These are phyloP conservation scores for Pseudolycoriella hygida DNA, from an alignment of 2,888 invertebrate genomes.

Conservation along the genomic window DNA sequence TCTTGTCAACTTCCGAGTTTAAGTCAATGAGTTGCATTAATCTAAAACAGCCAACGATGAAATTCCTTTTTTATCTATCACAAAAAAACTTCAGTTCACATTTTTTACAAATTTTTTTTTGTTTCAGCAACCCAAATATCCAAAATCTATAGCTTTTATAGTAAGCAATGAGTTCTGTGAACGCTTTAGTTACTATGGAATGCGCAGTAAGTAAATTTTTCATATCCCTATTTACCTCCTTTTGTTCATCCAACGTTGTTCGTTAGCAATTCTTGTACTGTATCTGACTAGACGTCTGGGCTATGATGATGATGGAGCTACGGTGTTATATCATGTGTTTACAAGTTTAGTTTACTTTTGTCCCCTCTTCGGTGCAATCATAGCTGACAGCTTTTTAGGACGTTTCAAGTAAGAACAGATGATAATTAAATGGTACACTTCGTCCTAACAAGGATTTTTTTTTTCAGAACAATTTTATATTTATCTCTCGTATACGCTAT, in stretches of 20 bases:
- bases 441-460: not conserved
- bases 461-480: slow-evolving; percentile 66
- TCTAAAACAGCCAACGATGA: no score
- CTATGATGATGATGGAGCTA: slow-evolving; percentile 56
- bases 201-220: slow-evolving; percentile 58
- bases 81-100: no score
- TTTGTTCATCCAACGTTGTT: not conserved
- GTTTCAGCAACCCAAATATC: slow-evolving; percentile 25
- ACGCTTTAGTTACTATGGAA: slow-evolving; percentile 90
- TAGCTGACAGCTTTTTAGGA: slow-evolving; percentile 83
- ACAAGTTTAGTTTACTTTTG: slow-evolving; percentile 82
- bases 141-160: slow-evolving; percentile 75
- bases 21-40: no score
- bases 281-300: slow-evolving; percentile 70
- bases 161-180: slow-evolving; percentile 91
- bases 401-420: slow-evolving; percentile 46
- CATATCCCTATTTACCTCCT: not conserved
- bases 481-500: slow-evolving; percentile 71
- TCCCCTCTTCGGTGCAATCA: slow-evolving; percentile 80
- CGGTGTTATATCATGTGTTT: slow-evolving; percentile 77
- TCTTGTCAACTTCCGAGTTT: no score
- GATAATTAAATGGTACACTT: not conserved
- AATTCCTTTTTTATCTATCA: no score
- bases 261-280: slow-evolving; percentile 68
- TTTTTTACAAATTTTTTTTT: not conserved